phyloP scores from a whole-genome alignment of 2,888 invertebrate species.

The Oxystoma pomonae region DNA sequence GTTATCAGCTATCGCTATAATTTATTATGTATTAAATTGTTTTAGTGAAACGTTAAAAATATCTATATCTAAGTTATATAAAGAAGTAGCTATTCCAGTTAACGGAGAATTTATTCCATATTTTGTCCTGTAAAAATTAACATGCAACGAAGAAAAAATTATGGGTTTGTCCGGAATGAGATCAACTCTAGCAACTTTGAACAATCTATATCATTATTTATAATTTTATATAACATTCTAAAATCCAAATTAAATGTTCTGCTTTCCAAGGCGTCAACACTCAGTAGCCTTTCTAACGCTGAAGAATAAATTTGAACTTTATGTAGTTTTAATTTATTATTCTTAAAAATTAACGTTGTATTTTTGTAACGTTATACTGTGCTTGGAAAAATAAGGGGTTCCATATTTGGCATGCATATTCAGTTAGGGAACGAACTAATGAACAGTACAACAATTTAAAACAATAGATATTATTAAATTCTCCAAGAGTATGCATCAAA shows the following conservation, averaged over 20 bases:
- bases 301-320: not conserved
- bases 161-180: not conserved
- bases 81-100: not conserved
- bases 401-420: not conserved
- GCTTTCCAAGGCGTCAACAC: not conserved
- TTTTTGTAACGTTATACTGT: no score
- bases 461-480: not conserved
- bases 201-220: no score
- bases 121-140: not conserved
- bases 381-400: not conserved
- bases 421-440: not conserved
- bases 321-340: not conserved
- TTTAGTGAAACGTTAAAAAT: not conserved
- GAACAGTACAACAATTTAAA: not conserved
- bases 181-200: not conserved
- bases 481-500: not conserved
- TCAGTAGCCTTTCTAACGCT: not conserved
- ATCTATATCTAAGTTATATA: not conserved
- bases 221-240: not conserved
- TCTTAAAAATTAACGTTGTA: no score
- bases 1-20: no score
- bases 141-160: not conserved
- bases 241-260: not conserved
- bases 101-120: not conserved
- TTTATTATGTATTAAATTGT: no score